Evolutionary conservation across 2,797 vertebrate species (phyloP).

Genomic region (Emydoidea blandingii): DNA sequence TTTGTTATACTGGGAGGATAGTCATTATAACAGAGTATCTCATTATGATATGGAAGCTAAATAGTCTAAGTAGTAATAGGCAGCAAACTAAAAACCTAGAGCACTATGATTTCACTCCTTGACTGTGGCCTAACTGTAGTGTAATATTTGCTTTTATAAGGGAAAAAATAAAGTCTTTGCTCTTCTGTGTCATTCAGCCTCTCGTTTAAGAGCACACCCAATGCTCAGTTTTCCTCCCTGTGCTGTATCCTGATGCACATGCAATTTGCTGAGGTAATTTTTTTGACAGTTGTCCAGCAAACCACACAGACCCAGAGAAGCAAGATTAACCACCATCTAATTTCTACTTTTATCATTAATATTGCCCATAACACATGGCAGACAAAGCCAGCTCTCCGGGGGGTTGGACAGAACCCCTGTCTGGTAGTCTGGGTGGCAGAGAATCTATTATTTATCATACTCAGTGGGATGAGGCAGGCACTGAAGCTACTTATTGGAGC

Average conservation of each 20-base stretch:
- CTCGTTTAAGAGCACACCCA: conserved; percentile 68
- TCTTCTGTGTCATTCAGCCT: conserved; percentile 62
- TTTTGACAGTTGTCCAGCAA: conserved; percentile 66
- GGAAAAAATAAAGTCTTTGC: conserved; percentile 48
- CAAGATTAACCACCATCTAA: conserved; percentile 75
- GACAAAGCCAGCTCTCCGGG: conserved; percentile 77
- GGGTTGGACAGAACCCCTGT: conserved; percentile 75
- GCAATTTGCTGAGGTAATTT: conserved; percentile 66
- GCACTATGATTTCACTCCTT: conserved; percentile 57
- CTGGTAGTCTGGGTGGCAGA: conserved; percentile 77
- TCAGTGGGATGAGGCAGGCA: conserved; percentile 72
- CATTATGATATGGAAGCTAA: conserved; percentile 70
- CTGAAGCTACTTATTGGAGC: conserved; percentile 75
- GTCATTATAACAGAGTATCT: conserved; percentile 56
- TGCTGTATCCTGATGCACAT: conserved; percentile 40
- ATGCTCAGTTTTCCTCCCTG: conserved; percentile 64
- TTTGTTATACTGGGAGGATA: conserved; percentile 28
- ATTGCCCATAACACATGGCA: conserved; percentile 77
- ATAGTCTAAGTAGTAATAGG: conserved; percentile 68
- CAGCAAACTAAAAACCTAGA: conserved; percentile 72
- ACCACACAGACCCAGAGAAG: conserved; percentile 61
- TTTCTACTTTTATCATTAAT: conserved; percentile 76
- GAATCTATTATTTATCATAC: conserved; percentile 81
- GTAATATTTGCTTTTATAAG: conserved; percentile 27
- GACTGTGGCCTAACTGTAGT: conserved; percentile 57